phyloP scores from a whole-genome alignment of 2,113 vertebrate genomes.

The Isurus oxyrinchus region DNA sequence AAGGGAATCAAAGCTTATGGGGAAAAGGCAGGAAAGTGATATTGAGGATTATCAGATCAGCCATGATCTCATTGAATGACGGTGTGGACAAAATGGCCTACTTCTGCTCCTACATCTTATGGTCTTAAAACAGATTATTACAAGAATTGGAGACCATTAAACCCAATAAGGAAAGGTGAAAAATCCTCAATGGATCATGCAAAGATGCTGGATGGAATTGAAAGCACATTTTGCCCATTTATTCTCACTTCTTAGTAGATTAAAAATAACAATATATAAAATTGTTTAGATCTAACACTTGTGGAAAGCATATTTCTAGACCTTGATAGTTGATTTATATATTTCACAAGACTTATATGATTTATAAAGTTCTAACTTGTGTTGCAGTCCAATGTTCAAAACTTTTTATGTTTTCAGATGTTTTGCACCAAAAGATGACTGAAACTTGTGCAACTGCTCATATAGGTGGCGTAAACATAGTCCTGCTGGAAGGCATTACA shows the following conservation, averaged over 20 bases:
- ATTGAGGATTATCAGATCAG: too few relatives aligned
- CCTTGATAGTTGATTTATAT: neutral
- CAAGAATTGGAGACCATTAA: neutral
- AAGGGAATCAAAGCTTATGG: too few relatives aligned
- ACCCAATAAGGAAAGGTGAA: neutral
- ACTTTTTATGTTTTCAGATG: constrained; percentile 59
- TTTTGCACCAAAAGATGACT: constrained; percentile 96
- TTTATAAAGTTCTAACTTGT: neutral
- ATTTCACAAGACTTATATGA: neutral
- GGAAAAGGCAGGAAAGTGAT: too few relatives aligned
- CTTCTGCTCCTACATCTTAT: too few relatives aligned
- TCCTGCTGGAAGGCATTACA: constrained; percentile 90
- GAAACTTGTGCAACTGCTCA: constrained; percentile 95
- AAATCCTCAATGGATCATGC: neutral
- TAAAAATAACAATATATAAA: neutral
- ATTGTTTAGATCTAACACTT: neutral
- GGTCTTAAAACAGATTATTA: neutral
- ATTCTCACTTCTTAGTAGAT: neutral
- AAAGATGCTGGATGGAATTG: neutral
- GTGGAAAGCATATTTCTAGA: neutral
- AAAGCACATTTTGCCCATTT: neutral
- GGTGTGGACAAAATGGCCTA: too few relatives aligned
- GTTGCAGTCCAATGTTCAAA: neutral
- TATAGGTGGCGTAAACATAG: constrained; percentile 93
- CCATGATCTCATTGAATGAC: too few relatives aligned